Evolutionary conservation across 2,797 vertebrate genomes (phyloP).

Genomic region (Lutjanus campechanus): DNA sequence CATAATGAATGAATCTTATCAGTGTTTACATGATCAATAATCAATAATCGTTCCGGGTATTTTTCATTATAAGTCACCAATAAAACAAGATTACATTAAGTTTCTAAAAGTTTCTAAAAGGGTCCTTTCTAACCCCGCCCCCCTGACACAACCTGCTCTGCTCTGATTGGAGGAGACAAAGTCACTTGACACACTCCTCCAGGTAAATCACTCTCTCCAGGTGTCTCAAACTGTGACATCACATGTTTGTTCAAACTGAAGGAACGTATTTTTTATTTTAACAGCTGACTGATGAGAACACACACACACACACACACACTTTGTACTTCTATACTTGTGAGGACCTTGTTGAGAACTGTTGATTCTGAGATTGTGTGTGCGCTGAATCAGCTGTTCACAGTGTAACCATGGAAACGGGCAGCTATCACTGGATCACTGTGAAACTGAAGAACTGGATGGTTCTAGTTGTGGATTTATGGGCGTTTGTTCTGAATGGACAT

Average conservation of each 20-base stretch:
- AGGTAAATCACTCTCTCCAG: constrained; percentile 28
- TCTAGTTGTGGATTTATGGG: neutral
- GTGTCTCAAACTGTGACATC: constrained; percentile 42
- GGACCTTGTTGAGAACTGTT: neutral
- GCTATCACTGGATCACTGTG: neutral
- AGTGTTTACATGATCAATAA: neutral
- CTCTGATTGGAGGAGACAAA: constrained; percentile 5
- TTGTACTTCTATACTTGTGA: constrained; percentile 28
- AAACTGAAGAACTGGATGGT: neutral
- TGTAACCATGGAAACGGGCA: neutral
- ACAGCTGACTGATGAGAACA: constrained; percentile 14
- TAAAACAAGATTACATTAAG: neutral
- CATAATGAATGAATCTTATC: neutral
- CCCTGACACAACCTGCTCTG: constrained; percentile 2
- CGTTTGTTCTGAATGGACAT: neutral
- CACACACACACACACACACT: neutral
- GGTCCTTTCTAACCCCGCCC: neutral
- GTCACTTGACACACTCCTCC: neutral
- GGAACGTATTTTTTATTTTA: neutral
- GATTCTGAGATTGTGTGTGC: neutral
- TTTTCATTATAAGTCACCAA: neutral
- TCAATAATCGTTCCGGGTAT: neutral
- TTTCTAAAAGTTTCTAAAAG: constrained; percentile 14
- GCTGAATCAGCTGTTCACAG: constrained; percentile 1
- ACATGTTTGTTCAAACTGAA: constrained; percentile 11